Evolutionary conservation across 1,140 invertebrate genomes (phyloP).

Genomic region (Contarinia nasturtii): DNA sequence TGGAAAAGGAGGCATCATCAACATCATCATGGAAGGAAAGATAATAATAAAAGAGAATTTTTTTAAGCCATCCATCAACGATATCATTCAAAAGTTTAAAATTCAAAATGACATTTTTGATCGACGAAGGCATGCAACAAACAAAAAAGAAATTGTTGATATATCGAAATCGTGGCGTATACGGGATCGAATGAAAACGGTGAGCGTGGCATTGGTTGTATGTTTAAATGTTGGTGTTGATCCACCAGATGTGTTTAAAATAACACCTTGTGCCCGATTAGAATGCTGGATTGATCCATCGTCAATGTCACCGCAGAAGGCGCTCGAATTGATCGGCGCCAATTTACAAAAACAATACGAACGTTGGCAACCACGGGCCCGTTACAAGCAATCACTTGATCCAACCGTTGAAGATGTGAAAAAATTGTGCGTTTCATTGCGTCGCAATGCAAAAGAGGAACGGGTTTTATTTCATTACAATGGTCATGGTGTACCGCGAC

Average conservation of each 20-base stretch:
- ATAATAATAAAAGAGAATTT: too few species aligned
- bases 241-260: slow-evolving; percentile 94
- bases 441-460: slow-evolving; percentile 98
- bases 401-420: slow-evolving; percentile 97
- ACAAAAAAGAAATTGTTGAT: slow-evolving; percentile 7
- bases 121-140: too few species aligned
- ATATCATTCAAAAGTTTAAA: too few species aligned
- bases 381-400: slow-evolving; percentile 91
- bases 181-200: slow-evolving; percentile 72
- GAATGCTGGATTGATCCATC: slow-evolving; percentile 94
- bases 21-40: too few species aligned
- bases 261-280: slow-evolving; percentile 82
- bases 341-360: slow-evolving; percentile 93
- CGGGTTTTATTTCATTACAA: slow-evolving; percentile 98
- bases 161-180: slow-evolving; percentile 16
- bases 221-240: slow-evolving; percentile 98
- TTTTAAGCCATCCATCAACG: too few species aligned
- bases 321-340: slow-evolving; percentile 78
- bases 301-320: slow-evolving; percentile 77
- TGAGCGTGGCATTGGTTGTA: slow-evolving; percentile 94
- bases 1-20: too few species aligned
- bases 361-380: slow-evolving; percentile 89
- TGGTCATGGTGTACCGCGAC: slow-evolving; percentile 96
- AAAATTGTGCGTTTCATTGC: slow-evolving; percentile 82
- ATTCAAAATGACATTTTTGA: too few species aligned